Evolutionary conservation across 2,888 invertebrate species (phyloP), one percentile per base, ranked within the genome.

Genomic region (Nomada hirtipes): DNA sequence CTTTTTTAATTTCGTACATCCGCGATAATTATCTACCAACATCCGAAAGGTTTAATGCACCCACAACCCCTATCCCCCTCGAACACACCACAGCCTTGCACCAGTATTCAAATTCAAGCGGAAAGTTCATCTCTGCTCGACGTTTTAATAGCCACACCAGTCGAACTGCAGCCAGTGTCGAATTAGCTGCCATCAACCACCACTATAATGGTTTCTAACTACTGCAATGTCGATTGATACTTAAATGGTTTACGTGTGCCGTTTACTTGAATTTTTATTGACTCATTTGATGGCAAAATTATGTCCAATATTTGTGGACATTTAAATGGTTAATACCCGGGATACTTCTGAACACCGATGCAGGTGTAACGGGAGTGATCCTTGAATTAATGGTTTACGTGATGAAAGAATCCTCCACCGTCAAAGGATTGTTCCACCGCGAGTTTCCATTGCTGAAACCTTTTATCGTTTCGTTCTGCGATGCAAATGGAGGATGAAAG

Each of bases 1-100:
- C 89, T 91, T 91, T 91, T 91, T 92, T 90, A 91, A 92, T 92
- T 91, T 91, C 88, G 88, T 90, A 86, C 89, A 89, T 90, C 87
- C 88, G 86, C 81, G 84, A 86, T 91, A 92, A 91, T 91, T 90
- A 91, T 89, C 89, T 86, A 82, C 78, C 83, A 88, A 89, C 87
- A 86, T 87, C 64, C 57, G 78, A 44, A 57, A 60, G 79, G 74
- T 78, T 81, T 64, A 61, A 76, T 61, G 47, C 57, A 7, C 50
- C 4, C 61, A 3, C 57, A 20, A 20, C n/a, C 2, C 68, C 42
- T 29, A 26, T 36, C 20, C 59, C 11, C 60, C 57, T 44, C 57
- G 36, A 36, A 71, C 70, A 52, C 36, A 15, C 57, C 57, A 52
- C 20, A 26, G 18, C 60, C 11, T 4, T 26, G 75, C 64, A 57